Base-by-base conservation (phyloP, 2,888 invertebrate genomes). In the Trichopoda pennipes region DNA sequence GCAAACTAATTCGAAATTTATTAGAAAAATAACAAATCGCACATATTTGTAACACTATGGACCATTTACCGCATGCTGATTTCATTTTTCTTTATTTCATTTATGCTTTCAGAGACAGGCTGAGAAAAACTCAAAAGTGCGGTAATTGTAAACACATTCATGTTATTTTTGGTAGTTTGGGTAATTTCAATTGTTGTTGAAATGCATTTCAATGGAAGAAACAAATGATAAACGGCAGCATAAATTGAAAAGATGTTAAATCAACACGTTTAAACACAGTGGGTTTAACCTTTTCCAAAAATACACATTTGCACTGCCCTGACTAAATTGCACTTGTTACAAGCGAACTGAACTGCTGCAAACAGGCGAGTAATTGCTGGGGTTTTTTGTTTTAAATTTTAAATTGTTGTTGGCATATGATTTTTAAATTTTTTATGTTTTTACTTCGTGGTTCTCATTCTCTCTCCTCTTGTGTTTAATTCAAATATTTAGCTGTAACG, bases 361-460 rank as follows among this genome's bases (percentile, higher is more conserved):
- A 64, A 66, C 19, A 47, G 35, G 53, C 60, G 55, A 72, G 47
- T 60, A 73, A 68, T 80, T 74, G 69, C 58, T 74, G 63, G n/a
- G n/a, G 42, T 42, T 60, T 9, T 16, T 4, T 16, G 9, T 28
- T 28, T 28, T 4, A 19, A 19, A 16, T 28, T 28, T 28, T 4
- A 19, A 9, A 8, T 42, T 42, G 42, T 42, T 42, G 16, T 42
- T 42, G 42, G 38, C 2, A 12, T 38, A 38, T 2, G 4, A 38
- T 14, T 44, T n/a, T 16, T 44, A n/a, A 3, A 44, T 6, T 14
- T 44, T 1, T 44, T 9, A 1, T 44, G 23, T 28, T 68, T 16
- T 32, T 38, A 3, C 12, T 58, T 12, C 17, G 9, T 47, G 17
- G 19, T 32, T 28, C 10, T 32, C 12, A 9, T 55, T 17, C 14